Evolutionary conservation across 2,888 invertebrate species (phyloP).

Genomic region (Copidosoma aretas): DNA sequence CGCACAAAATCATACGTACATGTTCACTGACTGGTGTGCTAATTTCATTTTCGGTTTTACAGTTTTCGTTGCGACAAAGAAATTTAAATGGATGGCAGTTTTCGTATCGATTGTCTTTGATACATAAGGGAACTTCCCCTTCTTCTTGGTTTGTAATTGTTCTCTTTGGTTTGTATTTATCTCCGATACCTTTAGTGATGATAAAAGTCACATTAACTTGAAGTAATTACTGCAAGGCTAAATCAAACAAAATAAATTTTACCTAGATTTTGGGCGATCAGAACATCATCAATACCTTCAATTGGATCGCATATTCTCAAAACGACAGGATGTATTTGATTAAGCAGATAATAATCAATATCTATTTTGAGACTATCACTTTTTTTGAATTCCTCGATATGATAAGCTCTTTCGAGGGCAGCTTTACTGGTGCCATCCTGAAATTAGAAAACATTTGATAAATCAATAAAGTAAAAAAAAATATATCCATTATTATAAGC

Average conservation of each 20-base stretch:
- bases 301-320: slow-evolving; percentile 94
- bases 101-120: slow-evolving; percentile 66
- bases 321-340: slow-evolving; percentile 96
- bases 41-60: slow-evolving; percentile 63
- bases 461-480: background rate
- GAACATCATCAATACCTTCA: slow-evolving; percentile 88
- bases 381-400: slow-evolving; percentile 86
- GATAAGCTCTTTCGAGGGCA: slow-evolving; percentile 92
- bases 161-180: slow-evolving; percentile 53
- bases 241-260: slow-evolving; percentile 48
- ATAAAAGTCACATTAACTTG: slow-evolving; percentile 2
- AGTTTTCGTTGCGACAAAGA: slow-evolving; percentile 63
- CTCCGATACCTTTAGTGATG: slow-evolving; percentile 47
- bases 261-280: slow-evolving; percentile 90
- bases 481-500: background rate
- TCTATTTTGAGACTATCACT: slow-evolving; percentile 77
- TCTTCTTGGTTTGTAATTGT: slow-evolving; percentile 47
- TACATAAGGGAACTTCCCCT: slow-evolving; percentile 50
- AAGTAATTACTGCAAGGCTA: background rate
- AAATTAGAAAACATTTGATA: slow-evolving; percentile 20
- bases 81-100: slow-evolving; percentile 74
- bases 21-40: slow-evolving; percentile 59
- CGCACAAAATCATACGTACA: slow-evolving; percentile 53
- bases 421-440: slow-evolving; percentile 78
- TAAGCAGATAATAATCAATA: slow-evolving; percentile 87